Evolutionary conservation across 2,888 invertebrate species (phyloP), one percentile per base, ranked within the genome.

Genomic region (Mayetiola destructor): DNA sequence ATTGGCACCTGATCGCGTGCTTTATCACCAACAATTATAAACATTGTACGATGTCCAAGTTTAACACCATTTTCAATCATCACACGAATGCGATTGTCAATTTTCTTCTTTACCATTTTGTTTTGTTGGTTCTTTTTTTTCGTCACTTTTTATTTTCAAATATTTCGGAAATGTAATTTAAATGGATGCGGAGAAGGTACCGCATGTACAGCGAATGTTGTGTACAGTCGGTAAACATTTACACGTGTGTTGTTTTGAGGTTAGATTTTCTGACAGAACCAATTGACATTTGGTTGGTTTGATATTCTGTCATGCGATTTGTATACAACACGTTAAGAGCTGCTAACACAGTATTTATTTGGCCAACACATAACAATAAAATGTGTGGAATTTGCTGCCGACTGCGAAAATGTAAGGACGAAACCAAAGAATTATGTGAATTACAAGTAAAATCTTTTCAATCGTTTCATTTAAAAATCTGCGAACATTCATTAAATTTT

Each of bases 21-120:
- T 75, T 95, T 95, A 68, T 97, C 94, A 2, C 97, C 99, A 36
- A 97, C 90, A 56, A 99, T 77, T 52, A 93, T 82, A 74, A 97
- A 90, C 82, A 99, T 82, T 3, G 93, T 90, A 57, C 99, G 80
- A 68, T 99, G 95, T 1, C 89, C 87, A 56, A 82, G 70, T 66
- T 83, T 81, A 53, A 96, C 90, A 29, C 96, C 96, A 85, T 96
- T 96, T 74, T 99, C 97, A 66, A 99, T 95, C 75, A 97, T 79
- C 21, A 90, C 82, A 55, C 95, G 81, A 60, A 99, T 88, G 57
- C 99, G 82, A 69, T 95, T 95, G 71, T 99, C 99, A 65, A 99
- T 88, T 75, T 99, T 97, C 73, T 92, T 92, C 63, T 88, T 82
- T 40, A 87, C 87, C 89, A 90, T 91, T 69, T 77, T 81, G 20